A percentile compares a stretch with the other conserved stretches of the same genome.
phyloP scores from a whole-genome alignment of 1,140 invertebrate species.

The Drosophila saltans region DNA sequence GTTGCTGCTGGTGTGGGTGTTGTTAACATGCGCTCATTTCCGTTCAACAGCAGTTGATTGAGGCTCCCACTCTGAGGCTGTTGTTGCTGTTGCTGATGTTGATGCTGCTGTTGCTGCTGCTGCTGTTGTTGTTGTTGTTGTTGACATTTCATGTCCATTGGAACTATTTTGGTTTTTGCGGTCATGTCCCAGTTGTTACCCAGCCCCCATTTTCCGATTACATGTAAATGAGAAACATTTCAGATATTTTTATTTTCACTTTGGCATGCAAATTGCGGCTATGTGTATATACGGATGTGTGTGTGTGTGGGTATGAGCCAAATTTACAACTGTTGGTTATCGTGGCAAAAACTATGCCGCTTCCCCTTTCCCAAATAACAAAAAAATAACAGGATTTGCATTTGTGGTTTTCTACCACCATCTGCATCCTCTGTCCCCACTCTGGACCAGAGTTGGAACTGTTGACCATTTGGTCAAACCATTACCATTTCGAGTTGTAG shows the following conservation, averaged over 20 bases:
- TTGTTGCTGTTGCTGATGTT: conserved; percentile 30
- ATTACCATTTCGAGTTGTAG: conserved; percentile 76
- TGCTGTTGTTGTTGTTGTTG: conserved; percentile 51
- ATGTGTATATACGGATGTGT: neutral
- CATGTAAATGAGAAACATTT: conserved; percentile 80
- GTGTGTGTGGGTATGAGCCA: conserved; percentile 8
- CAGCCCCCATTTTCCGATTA: conserved; percentile 21
- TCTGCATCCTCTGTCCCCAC: conserved; percentile 39
- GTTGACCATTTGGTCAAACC: conserved; percentile 41
- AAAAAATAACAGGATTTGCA: conserved; percentile 55
- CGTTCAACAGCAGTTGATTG: conserved; percentile 78
- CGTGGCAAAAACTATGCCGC: conserved; percentile 57
- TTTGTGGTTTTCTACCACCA: conserved; percentile 63
- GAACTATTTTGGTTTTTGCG: conserved; percentile 81
- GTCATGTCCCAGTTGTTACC: conserved; percentile 50
- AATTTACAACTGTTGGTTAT: conserved; percentile 64
- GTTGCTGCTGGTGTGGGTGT: conserved; percentile 65
- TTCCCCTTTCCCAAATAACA: neutral
- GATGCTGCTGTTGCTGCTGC: conserved; percentile 45
- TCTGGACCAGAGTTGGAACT: conserved; percentile 16
- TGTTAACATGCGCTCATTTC: conserved; percentile 83
- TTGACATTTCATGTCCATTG: conserved; percentile 83
- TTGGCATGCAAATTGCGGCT: conserved; percentile 70
- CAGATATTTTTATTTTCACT: conserved; percentile 80
- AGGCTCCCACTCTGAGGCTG: conserved; percentile 59